Evolutionary conservation across 2,797 vertebrate genomes (phyloP).

Genomic region (Sebastes steindachneri): DNA sequence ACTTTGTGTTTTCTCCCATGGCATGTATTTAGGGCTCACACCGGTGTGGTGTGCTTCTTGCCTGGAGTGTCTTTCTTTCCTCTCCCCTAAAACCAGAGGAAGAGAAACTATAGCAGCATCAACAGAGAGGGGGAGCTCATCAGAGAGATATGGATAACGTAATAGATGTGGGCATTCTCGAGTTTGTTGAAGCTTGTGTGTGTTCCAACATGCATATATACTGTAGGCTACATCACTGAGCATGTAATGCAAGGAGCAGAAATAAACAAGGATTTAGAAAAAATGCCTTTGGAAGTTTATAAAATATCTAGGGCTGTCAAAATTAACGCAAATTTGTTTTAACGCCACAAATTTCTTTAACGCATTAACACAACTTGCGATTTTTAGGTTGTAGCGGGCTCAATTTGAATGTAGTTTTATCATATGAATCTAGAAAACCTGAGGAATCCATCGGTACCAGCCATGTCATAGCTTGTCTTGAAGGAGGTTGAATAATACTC

Average conservation of each 20-base stretch:
- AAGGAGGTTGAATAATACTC: too few species aligned
- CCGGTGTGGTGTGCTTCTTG: conserved; percentile 3
- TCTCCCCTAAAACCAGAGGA: not conserved
- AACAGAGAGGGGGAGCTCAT: not conserved
- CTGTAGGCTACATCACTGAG: not conserved
- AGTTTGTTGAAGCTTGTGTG: not conserved
- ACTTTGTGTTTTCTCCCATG: not conserved
- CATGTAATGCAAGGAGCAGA: not conserved
- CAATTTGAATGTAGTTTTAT: accelerated
- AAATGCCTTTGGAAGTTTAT: not conserved
- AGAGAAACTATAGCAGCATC: not conserved
- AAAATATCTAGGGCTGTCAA: too few species aligned
- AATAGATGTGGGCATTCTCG: not conserved
- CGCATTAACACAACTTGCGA: too few species aligned
- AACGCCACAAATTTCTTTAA: too few species aligned
- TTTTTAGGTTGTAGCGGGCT: too few species aligned
- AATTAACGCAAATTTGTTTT: too few species aligned
- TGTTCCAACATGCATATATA: not conserved
- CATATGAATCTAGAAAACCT: too few species aligned
- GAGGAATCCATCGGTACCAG: too few species aligned
- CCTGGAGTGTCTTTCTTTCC: not conserved
- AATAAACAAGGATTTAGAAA: not conserved
- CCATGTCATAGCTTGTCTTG: too few species aligned
- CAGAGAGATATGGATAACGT: not conserved
- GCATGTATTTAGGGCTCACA: conserved; percentile 15